Percentiles rank a stretch among this genome's conserved stretches.
Evolutionary conservation across 2,113 vertebrate species (phyloP).

Genomic region (Motacilla tschutschensis): DNA sequence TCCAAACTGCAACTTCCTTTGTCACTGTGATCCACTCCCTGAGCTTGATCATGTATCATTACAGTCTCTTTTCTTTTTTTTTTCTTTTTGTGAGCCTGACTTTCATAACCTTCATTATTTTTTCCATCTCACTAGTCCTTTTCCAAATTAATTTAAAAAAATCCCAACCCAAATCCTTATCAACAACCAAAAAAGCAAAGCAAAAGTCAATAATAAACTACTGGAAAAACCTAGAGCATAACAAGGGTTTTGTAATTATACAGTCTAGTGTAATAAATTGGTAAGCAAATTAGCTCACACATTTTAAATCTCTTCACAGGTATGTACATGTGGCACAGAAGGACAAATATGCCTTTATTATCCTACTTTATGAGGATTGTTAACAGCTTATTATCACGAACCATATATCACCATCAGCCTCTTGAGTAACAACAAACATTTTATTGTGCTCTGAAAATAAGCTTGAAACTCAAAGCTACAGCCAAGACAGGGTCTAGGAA

Average conservation of each 20-base stretch:
- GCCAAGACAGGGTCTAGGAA: neutral
- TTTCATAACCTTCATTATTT: neutral
- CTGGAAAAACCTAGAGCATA: neutral
- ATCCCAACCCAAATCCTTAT: neutral
- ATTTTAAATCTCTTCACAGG: neutral
- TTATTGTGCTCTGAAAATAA: neutral
- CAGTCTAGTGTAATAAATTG: neutral
- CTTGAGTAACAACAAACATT: neutral
- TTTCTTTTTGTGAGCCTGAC: neutral
- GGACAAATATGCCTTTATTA: neutral
- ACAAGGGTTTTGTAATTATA: neutral
- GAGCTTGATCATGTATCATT: neutral
- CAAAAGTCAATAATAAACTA: neutral
- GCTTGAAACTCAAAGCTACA: neutral
- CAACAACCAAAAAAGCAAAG: neutral
- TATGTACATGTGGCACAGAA: neutral
- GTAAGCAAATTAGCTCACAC: neutral
- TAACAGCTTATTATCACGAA: neutral
- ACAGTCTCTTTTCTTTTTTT: neutral
- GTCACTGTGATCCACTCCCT: neutral
- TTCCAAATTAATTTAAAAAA: neutral
- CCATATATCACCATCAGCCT: neutral
- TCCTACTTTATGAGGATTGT: neutral
- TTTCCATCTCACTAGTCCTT: neutral
- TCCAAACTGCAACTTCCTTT: neutral